Evolutionary conservation across 1,140 invertebrate genomes (phyloP).

Genomic region (Zaprionus ornatus): DNA sequence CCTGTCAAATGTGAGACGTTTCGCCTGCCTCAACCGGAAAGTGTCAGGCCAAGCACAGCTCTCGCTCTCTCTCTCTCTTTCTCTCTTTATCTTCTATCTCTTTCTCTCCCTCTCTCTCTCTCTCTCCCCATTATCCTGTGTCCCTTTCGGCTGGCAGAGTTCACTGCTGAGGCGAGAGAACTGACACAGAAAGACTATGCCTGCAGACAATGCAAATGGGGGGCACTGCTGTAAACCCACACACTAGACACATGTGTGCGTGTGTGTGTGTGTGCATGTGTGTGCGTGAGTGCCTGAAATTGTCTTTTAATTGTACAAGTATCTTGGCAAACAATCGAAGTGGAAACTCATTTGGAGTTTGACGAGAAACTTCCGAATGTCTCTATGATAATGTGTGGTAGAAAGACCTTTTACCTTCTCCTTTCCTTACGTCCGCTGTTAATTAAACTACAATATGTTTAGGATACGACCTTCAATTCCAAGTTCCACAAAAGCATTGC

Average conservation of each 20-base stretch:
- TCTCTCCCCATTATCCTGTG: no score
- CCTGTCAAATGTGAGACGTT: constrained; percentile 20
- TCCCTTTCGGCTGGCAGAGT: neutral
- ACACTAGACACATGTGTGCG: neutral
- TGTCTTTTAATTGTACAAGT: neutral
- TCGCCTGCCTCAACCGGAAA: constrained; percentile 41
- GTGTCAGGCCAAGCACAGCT: neutral
- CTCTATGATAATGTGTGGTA: neutral
- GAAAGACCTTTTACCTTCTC: neutral
- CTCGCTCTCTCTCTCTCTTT: no score
- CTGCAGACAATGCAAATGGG: neutral
- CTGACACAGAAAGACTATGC: neutral
- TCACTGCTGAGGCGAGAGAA: neutral
- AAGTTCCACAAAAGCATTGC: no score
- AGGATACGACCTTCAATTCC: no score
- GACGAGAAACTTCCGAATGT: neutral
- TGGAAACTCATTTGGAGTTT: neutral
- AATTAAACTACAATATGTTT: no score
- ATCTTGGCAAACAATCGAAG: neutral
- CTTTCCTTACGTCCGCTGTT: no score
- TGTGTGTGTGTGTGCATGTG: neutral
- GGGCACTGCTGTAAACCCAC: neutral
- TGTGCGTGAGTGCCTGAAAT: neutral
- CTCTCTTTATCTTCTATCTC: no score
- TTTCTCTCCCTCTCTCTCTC: no score